Conservation (phyloP, 2,113 vertebrate genomes). For the Megaleporinus macrocephalus region DNA sequence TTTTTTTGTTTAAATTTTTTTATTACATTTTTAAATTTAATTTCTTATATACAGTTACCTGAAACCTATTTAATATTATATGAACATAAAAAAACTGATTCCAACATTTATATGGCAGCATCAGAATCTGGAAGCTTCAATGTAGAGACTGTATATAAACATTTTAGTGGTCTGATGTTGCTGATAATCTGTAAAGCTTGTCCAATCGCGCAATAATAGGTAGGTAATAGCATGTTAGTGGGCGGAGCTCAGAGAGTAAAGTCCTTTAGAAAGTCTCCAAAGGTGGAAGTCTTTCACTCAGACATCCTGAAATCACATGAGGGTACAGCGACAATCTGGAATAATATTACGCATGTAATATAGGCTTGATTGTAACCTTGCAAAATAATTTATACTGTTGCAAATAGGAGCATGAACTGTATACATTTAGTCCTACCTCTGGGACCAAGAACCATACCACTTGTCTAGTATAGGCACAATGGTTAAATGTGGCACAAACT, state of each 20-base stretch:
- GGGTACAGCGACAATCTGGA: too few species aligned
- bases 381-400: slow-evolving; percentile 7
- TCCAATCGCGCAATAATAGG: too few species aligned
- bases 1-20: too few species aligned
- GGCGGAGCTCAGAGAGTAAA: neutral
- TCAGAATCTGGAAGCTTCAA: too few species aligned
- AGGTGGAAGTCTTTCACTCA: neutral
- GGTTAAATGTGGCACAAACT: slow-evolving; percentile 55
- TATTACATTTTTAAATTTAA: too few species aligned
- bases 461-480: slow-evolving; percentile 55
- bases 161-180: neutral
- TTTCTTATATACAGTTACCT: too few species aligned
- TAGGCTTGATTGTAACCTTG: slow-evolving; percentile 12
- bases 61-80: too few species aligned
- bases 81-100: too few species aligned
- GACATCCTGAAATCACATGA: too few species aligned
- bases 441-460: slow-evolving; percentile 16
- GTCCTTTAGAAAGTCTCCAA: neutral
- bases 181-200: neutral
- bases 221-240: neutral
- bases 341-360: neutral
- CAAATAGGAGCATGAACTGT: slow-evolving; percentile 18
- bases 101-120: too few species aligned
- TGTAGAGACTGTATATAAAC: too few species aligned
- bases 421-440: slow-evolving; percentile 25